Evolutionary conservation across 2,113 vertebrate genomes (phyloP).

Genomic region (Silurus asotus): DNA sequence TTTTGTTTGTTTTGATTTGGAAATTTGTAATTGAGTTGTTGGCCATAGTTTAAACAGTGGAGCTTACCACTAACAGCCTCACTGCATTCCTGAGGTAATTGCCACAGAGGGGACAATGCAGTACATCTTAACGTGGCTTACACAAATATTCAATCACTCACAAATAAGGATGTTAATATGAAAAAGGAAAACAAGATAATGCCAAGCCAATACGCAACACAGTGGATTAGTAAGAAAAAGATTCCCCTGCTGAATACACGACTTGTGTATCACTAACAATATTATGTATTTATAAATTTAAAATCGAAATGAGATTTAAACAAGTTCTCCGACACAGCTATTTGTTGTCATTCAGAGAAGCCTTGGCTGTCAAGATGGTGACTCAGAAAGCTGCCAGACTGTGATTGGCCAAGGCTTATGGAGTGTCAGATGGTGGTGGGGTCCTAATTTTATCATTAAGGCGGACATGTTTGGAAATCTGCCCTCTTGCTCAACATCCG

Average conservation of each 20-base stretch:
- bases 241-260: background rate
- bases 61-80: conserved; percentile 5
- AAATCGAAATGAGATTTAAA: background rate
- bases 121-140: background rate
- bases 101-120: background rate
- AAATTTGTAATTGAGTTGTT: background rate
- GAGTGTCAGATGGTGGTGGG: conserved; percentile 48
- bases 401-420: conserved; percentile 37
- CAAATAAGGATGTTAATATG: background rate
- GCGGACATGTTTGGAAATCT: conserved; percentile 30
- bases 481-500: conserved; percentile 19
- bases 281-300: background rate
- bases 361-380: conserved; percentile 28
- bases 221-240: background rate
- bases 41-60: conserved; percentile 11
- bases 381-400: conserved; percentile 27
- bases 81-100: background rate
- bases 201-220: background rate
- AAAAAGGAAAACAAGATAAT: background rate
- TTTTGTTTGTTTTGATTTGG: background rate
- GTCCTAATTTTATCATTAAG: conserved; percentile 48
- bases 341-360: conserved; percentile 28
- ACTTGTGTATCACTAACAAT: background rate
- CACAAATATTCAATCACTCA: background rate
- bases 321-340: background rate